Conservation (phyloP, 2,888 invertebrate genomes). For the Syrista parreyssii region DNA sequence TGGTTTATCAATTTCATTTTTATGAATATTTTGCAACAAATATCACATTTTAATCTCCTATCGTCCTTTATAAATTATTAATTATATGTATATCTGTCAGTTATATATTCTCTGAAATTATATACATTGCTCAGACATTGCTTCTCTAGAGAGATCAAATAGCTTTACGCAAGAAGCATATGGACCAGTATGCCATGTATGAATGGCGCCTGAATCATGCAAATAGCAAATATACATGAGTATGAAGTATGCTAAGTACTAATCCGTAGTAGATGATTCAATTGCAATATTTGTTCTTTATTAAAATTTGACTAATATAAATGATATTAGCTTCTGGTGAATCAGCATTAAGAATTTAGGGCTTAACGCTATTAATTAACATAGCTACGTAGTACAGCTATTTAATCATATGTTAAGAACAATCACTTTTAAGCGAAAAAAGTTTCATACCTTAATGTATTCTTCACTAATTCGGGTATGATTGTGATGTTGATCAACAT, state of each 20-base stretch:
- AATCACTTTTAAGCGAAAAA: background rate
- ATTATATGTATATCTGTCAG: no score
- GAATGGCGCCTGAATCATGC: background rate
- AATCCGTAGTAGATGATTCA: background rate
- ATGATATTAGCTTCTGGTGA: background rate
- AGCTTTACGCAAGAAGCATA: background rate
- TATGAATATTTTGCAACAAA: no score
- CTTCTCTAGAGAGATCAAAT: background rate
- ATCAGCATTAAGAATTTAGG: background rate
- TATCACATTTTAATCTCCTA: no score
- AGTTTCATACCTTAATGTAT: background rate
- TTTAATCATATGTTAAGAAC: background rate
- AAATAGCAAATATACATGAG: background rate
- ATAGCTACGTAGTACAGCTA: background rate
- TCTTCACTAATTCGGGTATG: background rate
- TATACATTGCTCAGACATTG: no score
- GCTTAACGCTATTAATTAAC: background rate
- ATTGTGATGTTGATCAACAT: conserved; percentile 42
- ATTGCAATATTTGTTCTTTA: background rate
- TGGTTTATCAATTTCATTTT: no score
- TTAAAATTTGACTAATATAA: background rate
- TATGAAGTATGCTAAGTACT: background rate
- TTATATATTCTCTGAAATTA: no score
- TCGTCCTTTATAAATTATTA: no score
- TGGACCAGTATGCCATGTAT: background rate